These are phyloP conservation scores for Calidris pugnax DNA, from an alignment of 2,113 vertebrate genomes.

Conservation along the genomic window DNA sequence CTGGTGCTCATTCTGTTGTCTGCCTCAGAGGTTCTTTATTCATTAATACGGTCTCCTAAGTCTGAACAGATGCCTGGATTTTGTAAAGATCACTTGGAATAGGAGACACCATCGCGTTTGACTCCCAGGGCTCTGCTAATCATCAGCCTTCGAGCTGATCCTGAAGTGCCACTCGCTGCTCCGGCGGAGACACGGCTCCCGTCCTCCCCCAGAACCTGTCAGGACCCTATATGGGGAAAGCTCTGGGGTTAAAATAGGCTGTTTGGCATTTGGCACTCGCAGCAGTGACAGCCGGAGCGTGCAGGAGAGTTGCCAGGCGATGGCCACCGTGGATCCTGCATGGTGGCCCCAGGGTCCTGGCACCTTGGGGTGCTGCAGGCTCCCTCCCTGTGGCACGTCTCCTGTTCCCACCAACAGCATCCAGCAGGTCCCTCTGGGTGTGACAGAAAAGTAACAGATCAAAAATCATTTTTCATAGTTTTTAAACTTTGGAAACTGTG, in stretches of 20 bases:
- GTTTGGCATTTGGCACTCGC: background rate
- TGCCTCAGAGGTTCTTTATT: background rate
- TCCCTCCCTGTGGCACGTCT: rapidly evolving
- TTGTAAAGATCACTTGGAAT: background rate
- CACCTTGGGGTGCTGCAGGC: background rate
- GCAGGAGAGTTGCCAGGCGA: background rate
- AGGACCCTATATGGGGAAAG: background rate
- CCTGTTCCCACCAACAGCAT: rapidly evolving
- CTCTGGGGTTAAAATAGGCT: background rate
- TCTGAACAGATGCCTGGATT: background rate
- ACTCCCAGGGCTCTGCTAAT: background rate
- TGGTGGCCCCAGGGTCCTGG: background rate
- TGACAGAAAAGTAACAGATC: background rate
- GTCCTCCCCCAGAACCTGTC: background rate
- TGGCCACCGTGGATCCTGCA: rapidly evolving
- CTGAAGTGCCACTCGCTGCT: background rate
- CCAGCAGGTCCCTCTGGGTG: rapidly evolving
- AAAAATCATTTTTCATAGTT: background rate
- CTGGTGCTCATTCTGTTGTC: background rate
- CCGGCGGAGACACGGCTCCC: background rate
- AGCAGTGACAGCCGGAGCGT: background rate
- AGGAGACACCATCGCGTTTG: background rate
- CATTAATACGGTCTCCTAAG: background rate
- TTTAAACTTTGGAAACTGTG: background rate
- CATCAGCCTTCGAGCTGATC: background rate